Evolutionary conservation across 2,888 invertebrate genomes (phyloP).

Genomic region (Andricus curvator): DNA sequence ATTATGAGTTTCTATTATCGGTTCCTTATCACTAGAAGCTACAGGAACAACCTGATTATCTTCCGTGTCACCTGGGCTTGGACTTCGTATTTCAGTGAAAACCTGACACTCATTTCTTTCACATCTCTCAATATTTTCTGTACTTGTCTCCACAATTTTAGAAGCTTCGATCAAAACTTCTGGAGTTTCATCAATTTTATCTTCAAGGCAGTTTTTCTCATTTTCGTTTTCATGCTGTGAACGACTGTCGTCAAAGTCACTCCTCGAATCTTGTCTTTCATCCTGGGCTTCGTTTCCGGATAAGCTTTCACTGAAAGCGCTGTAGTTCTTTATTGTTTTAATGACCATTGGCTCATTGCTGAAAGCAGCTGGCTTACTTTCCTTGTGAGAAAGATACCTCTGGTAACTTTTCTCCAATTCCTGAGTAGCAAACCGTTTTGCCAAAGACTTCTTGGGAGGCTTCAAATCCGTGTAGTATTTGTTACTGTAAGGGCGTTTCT

Average conservation of each 20-base stretch:
- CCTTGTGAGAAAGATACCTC: conserved; percentile 23
- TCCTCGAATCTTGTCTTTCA: conserved; percentile 11
- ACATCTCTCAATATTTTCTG: background rate
- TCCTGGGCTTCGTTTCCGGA: conserved; percentile 30
- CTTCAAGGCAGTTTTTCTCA: background rate
- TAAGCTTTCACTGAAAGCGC: conserved; percentile 15
- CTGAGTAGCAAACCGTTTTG: conserved; percentile 18
- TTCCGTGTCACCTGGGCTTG: conserved; percentile 23
- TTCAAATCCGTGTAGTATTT: background rate
- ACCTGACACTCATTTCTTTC: conserved; percentile 5
- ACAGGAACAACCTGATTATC: conserved; percentile 41
- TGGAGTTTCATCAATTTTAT: background rate
- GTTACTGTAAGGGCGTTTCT: background rate
- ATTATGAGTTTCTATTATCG: background rate
- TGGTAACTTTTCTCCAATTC: conserved; percentile 36
- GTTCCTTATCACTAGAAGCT: background rate
- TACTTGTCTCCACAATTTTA: conserved; percentile 15
- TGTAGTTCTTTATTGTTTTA: conserved; percentile 27
- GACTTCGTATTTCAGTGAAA: conserved; percentile 33
- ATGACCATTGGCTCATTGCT: conserved; percentile 22
- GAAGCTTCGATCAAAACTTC: background rate
- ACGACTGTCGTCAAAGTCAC: conserved; percentile 17
- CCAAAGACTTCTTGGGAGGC: conserved; percentile 20
- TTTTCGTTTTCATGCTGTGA: background rate
- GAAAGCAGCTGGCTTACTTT: background rate